Conservation (phyloP, 2,797 vertebrate species). For the Stomatorhinus walkeri region DNA sequence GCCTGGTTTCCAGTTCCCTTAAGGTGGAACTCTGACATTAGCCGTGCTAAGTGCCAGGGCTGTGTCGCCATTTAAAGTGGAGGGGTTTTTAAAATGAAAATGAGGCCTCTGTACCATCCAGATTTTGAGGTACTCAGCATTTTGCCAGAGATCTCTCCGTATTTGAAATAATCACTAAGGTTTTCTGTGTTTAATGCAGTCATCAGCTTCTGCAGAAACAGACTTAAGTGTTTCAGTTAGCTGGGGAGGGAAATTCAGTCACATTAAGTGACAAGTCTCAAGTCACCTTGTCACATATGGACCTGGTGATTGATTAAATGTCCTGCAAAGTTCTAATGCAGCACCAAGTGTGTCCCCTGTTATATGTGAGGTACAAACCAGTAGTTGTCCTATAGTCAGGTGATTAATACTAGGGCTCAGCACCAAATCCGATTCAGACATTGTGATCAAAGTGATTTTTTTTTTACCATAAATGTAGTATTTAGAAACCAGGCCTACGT, state of each 20-base stretch:
- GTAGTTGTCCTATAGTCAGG: neutral
- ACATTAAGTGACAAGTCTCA: neutral
- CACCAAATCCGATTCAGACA: neutral
- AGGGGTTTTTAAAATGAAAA: neutral
- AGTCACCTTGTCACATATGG: neutral
- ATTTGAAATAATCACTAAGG: neutral
- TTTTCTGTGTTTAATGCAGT: neutral
- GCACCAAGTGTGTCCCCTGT: neutral
- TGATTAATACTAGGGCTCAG: neutral
- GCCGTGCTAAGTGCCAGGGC: neutral
- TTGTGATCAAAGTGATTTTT: neutral
- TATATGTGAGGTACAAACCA: neutral
- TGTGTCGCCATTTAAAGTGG: neutral
- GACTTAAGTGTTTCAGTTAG: neutral
- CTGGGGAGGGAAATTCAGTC: neutral
- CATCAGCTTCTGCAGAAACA: neutral
- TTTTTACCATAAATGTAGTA: neutral
- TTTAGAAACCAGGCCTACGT: neutral
- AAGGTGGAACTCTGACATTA: constrained; percentile 46
- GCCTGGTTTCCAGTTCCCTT: constrained; percentile 40
- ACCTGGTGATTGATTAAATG: neutral
- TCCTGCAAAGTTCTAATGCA: neutral
- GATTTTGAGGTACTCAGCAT: neutral
- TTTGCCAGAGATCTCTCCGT: neutral
- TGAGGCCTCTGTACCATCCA: neutral